Base-by-base conservation (phyloP, 2,888 invertebrate species). In the Dyspetes luteomarginatus region DNA sequence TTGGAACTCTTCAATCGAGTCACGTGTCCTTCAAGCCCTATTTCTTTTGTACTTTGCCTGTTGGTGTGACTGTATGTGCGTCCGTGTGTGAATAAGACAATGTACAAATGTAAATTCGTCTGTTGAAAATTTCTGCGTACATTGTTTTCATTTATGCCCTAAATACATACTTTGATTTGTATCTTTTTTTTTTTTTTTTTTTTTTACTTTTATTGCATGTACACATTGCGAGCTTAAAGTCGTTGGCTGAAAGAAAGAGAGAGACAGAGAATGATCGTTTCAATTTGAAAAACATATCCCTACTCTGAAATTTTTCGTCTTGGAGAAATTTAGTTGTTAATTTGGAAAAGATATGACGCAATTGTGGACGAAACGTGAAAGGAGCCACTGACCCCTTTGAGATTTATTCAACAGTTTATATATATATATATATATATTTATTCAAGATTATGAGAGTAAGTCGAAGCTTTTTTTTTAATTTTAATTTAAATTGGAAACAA, bases 11-110 rank as follows among this genome's bases (percentile, higher is more conserved):
- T 78, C 80, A 65, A 78, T 67, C 81, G 82, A 81, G 78, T 78
- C 82, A 77, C 82, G 75, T 71, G 86, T 84, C 87, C 88, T 86
- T 86, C 82, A 67, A 69, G 74, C 80, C 81, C 84, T 85, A 84
- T 83, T 81, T 87, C 67, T 68, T 76, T 81, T 81, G 78, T 78
- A 48, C 36, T 36, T 12, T 9, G 1, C 12, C 36, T 36, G 1
- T 36, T 12, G n/a, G 1, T 55, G 12, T 12, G 3, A 22, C 43
- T 48, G 19, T 48, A 22, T 30, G 41, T 24, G 9, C 12, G 9
- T 36, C 9, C 36, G 36, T 0, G 36, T 36, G 36, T 36, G 36
- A 12, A 36, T 12, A 12, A 36, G 36, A 36, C 12, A 36, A 1
- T n/a, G n/a, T n/a, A n/a, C n/a, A n/a, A 67, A 12, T 2, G 12